These are phyloP conservation scores for Drosophila nebulosa DNA, from an alignment of 1,140 invertebrate species.

Conservation along the genomic window DNA sequence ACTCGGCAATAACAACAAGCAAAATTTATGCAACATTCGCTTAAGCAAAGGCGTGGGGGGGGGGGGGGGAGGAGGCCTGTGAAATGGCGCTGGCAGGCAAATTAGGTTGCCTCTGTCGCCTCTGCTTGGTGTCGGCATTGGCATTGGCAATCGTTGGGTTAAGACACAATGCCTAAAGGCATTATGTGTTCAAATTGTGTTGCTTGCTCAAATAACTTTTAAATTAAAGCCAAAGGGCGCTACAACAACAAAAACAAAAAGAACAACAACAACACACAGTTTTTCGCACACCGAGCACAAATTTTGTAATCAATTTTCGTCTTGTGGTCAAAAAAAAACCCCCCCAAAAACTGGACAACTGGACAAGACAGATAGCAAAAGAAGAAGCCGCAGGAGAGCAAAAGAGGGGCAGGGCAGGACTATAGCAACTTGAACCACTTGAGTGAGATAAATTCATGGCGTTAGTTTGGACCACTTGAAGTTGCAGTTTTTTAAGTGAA, in stretches of 20 bases:
- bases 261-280: constrained; percentile 19
- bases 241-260: constrained; percentile 27
- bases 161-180: constrained; percentile 44
- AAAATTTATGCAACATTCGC: constrained; percentile 57
- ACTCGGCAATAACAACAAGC: constrained; percentile 71
- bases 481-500: constrained; percentile 35
- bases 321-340: constrained; percentile 60
- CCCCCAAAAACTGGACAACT: not conserved
- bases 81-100: constrained; percentile 38
- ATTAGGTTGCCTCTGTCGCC: constrained; percentile 58
- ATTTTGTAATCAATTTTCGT: constrained; percentile 75
- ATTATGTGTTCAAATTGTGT: constrained; percentile 75
- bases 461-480: constrained; percentile 20
- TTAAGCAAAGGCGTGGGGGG: constrained; percentile 13
- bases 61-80: no score
- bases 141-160: not conserved
- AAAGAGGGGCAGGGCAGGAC: not conserved
- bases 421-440: constrained; percentile 20
- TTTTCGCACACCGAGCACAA: constrained; percentile 50
- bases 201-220: constrained; percentile 72
- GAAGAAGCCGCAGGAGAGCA: no score
- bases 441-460: constrained; percentile 46
- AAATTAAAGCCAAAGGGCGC: constrained; percentile 67
- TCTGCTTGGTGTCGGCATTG: not conserved
- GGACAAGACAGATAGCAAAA: not conserved